phyloP scores from a whole-genome alignment of 2,888 invertebrate genomes.

The Ectemnius cavifrons region DNA sequence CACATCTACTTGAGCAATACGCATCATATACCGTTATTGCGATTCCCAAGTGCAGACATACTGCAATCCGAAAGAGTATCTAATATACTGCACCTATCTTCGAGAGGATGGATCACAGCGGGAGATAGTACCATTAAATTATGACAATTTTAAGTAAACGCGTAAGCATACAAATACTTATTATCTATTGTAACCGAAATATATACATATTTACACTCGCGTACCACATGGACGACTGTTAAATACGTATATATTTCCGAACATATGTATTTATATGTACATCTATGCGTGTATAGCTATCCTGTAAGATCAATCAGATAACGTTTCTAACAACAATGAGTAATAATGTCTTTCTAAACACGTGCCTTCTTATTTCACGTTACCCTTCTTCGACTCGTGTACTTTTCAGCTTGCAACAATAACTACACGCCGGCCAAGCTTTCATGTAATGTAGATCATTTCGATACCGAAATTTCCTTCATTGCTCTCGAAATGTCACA shows the following conservation, averaged over 20 bases:
- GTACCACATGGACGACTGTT: background rate
- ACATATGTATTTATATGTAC: conserved; percentile 54
- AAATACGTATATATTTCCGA: conserved; percentile 39
- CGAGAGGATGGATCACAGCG: conserved; percentile 12
- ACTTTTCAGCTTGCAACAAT: conserved; percentile 35
- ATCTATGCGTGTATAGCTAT: conserved; percentile 57
- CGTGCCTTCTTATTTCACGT: conserved; percentile 30
- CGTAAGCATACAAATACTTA: conserved; percentile 43
- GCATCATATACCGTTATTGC: conserved; percentile 11
- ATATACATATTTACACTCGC: conserved; percentile 29
- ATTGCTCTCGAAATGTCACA: conserved; percentile 49
- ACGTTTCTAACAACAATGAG: conserved; percentile 60
- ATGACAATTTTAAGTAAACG: conserved; percentile 45
- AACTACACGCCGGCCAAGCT: conserved; percentile 41
- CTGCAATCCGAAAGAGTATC: conserved; percentile 17
- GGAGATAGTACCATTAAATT: conserved; percentile 40
- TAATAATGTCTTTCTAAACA: conserved; percentile 59
- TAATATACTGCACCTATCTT: conserved; percentile 38
- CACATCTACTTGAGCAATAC: conserved; percentile 39
- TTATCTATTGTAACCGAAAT: conserved; percentile 41
- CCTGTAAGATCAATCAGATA: conserved; percentile 52
- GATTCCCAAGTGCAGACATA: conserved; percentile 28
- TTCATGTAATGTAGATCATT: conserved; percentile 41
- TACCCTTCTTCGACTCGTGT: conserved; percentile 33
- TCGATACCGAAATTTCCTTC: background rate